Base-by-base conservation (phyloP, 1,140 invertebrate species). In the Copidosoma floridanum region DNA sequence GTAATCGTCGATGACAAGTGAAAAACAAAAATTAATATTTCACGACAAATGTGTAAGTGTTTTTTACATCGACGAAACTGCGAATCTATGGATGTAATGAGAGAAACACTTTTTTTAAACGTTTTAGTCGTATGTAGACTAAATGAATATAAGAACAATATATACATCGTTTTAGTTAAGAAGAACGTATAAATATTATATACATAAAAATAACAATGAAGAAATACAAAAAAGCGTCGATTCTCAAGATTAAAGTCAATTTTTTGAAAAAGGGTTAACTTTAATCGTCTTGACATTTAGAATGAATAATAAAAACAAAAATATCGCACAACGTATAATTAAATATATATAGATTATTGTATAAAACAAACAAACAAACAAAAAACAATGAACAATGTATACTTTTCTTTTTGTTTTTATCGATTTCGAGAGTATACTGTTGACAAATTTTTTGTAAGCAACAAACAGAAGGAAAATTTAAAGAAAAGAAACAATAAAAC, bases 131-230 rank as follows among this genome's bases (percentile, higher is more conserved):
- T 18, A 16, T 57, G 35, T 50, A 57, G 40, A n/a, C 26, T 57
- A 48, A n/a, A n/a, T n/a, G n/a, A n/a, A n/a, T n/a, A n/a, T n/a
- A n/a, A n/a, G n/a, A n/a, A n/a, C 35, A 35, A 21, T 50, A 57
- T 37, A 41, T 35, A 57, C 10, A 41, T n/a, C 47, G 35, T 57
- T 50, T 57, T 40, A 40, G 21, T 56, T 32, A 35, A 7, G 29
- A 56, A 52, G 50, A 20, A 37, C 35, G 35, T 29, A 52, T 52
- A 52, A 26, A 52, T 29, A 29, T 52, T 52, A 38, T 47, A 52
- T 29, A 35, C 8, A 37, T 3, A 16, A 24, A 56, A 6, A 21
- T n/a, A n/a, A n/a, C n/a, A n/a, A n/a, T n/a, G n/a, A n/a, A n/a
- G n/a, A n/a, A n/a, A n/a, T n/a, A n/a, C n/a, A 48, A 32, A 32